Evolutionary conservation across 2,797 vertebrate species (phyloP).

Genomic region (Podarcis siculus): DNA sequence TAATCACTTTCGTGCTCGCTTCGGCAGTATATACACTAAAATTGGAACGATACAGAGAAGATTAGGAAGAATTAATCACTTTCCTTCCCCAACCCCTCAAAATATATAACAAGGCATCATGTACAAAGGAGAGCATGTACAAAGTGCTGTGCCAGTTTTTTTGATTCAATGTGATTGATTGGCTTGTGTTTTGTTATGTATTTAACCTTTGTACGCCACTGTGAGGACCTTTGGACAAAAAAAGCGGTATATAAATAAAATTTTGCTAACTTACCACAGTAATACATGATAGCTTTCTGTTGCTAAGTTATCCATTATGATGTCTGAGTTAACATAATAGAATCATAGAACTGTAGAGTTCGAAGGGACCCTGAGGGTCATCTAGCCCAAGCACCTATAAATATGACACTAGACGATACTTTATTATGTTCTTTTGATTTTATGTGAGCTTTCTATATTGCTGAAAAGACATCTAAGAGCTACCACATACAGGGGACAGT

Average conservation of each 20-base stretch:
- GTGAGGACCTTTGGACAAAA: not conserved
- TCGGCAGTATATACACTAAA: not conserved
- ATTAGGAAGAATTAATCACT: not conserved
- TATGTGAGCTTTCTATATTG: constrained; percentile 47
- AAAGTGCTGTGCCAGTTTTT: not conserved
- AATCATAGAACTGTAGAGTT: no score
- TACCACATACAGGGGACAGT: not conserved
- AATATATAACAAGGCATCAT: not conserved
- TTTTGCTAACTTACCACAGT: not conserved
- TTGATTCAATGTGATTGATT: not conserved
- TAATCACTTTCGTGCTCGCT: not conserved
- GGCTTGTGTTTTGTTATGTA: not conserved
- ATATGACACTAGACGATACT: constrained; percentile 25
- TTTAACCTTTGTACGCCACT: not conserved
- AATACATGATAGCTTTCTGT: not conserved
- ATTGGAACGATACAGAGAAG: not conserved
- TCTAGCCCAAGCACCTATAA: no score
- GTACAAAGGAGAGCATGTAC: not conserved
- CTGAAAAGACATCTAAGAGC: not conserved
- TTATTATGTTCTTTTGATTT: constrained; percentile 60
- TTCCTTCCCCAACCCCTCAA: not conserved
- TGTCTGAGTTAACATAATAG: constrained; percentile 5
- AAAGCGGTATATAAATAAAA: not conserved
- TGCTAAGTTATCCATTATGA: constrained; percentile 20
- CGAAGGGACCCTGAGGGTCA: no score